Conservation (phyloP, 1,140 invertebrate species). For the Meteorus sp. region DNA sequence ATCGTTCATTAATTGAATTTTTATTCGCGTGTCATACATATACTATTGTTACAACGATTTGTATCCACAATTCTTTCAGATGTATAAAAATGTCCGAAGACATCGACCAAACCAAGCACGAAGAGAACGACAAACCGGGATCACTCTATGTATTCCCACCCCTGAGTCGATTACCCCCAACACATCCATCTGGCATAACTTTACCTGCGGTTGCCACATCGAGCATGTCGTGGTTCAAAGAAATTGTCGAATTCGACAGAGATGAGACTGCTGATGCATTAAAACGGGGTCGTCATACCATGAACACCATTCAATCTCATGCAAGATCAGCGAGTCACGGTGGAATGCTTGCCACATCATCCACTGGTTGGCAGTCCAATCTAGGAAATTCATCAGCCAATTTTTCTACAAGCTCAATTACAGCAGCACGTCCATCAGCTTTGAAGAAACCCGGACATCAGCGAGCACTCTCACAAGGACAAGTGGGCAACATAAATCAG, state of each 20-base stretch:
- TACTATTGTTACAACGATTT: no score
- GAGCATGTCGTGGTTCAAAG: constrained; percentile 22
- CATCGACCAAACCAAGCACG: constrained; percentile 47
- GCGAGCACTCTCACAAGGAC: constrained; percentile 82
- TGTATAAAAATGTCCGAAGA: constrained; percentile 56
- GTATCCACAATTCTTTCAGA: constrained; percentile 43
- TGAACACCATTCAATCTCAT: constrained; percentile 63
- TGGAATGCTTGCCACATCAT: constrained; percentile 62
- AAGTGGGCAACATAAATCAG: constrained; percentile 65
- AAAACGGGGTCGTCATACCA: constrained; percentile 16
- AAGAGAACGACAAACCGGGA: constrained; percentile 46
- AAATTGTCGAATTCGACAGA: constrained; percentile 28
- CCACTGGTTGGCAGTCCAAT: constrained; percentile 42
- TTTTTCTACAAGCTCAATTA: constrained; percentile 40
- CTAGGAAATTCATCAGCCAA: constrained; percentile 12
- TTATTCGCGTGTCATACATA: no score
- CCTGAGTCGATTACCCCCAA: constrained; percentile 15
- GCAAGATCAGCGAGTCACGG: constrained; percentile 80
- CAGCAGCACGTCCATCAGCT: constrained; percentile 63
- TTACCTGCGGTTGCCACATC: constrained; percentile 12
- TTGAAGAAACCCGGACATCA: constrained; percentile 78
- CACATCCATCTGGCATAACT: constrained; percentile 2
- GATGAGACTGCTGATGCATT: constrained; percentile 31
- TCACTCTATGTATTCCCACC: constrained; percentile 52
- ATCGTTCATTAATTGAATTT: no score